Evolutionary conservation across 2,797 vertebrate genomes (phyloP).

Genomic region (Clamator glandarius): DNA sequence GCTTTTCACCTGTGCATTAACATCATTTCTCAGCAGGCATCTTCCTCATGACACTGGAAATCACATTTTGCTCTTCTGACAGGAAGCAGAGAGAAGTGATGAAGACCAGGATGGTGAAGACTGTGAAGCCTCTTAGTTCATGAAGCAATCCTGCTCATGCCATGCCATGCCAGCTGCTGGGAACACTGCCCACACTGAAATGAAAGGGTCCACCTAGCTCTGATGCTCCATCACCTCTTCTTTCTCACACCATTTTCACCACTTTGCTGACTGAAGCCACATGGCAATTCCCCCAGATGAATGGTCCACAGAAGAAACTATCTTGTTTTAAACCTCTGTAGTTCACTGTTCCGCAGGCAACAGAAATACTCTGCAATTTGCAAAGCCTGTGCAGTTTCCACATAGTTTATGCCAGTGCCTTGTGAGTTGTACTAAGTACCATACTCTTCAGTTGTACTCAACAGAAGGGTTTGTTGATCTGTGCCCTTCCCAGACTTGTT

Average conservation of each 20-base stretch:
- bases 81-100: not conserved
- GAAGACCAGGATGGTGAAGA: not conserved
- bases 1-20: not conserved
- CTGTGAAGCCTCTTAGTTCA: not conserved
- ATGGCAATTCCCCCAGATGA: not conserved
- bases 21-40: not conserved
- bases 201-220: not conserved
- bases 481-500: not conserved
- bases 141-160: not conserved
- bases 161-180: not conserved
- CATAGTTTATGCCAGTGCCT: not conserved
- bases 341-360: not conserved
- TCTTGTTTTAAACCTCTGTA: not conserved
- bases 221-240: not conserved
- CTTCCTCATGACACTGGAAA: not conserved
- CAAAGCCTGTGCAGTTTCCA: not conserved
- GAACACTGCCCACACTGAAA: rapidly evolving
- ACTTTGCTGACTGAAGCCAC: not conserved
- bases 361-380: rapidly evolving
- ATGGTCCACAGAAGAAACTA: not conserved
- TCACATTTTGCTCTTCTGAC: not conserved
- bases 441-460: not conserved
- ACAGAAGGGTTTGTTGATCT: not conserved
- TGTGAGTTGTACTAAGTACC: not conserved
- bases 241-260: not conserved